Evolutionary conservation across 1,140 invertebrate species (phyloP), one percentile per base, ranked within the genome.

Genomic region (Bilobella aurantiaca): DNA sequence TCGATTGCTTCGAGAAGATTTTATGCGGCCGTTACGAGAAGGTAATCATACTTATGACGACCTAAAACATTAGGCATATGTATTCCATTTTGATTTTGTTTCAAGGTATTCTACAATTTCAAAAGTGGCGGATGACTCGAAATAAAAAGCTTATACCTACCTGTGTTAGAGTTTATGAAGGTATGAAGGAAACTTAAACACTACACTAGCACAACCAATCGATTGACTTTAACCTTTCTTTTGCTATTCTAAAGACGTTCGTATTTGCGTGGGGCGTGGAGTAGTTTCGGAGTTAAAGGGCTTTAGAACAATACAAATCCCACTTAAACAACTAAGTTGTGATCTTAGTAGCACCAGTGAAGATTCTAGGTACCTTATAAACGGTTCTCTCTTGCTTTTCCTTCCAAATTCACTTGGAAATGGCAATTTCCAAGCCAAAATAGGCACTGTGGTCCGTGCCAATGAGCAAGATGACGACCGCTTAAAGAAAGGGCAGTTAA

Each of bases 381-480:
- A 53, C 21, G 49, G 49, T 5, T 53, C 49, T 5, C 49, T 53
- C 49, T 23, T 53, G 12, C 49, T 53, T 23, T 5, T 53, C 49
- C 14, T 5, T 3, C 12, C 23, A 5, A 53, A 53, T 53, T 5
- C 8, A 23, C 8, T 23, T 23, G 49, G 8, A 12, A 23, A 42
- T 12, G 34, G 49, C 3, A 79, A 85, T 57, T 91, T 90, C 75
- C 75, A 81, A 31, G 77, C 88, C 32, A 75, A 86, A 34, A 82
- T 89, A 70, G 88, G 82, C 21, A 84, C 81, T 1, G 84, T 91
- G 25, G 74, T 78, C 3, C 79, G 86, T 30, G 77, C 85, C 49
- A 79, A 86, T 42, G 29, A 61, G 28, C 18, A 46, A 16, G 18
- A 64, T 58, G 47, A 63, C 18, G 28, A 31, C 25, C 49, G 49